Evolutionary conservation across 2,888 invertebrate species (phyloP).

Genomic region (Agrochola circellaris): DNA sequence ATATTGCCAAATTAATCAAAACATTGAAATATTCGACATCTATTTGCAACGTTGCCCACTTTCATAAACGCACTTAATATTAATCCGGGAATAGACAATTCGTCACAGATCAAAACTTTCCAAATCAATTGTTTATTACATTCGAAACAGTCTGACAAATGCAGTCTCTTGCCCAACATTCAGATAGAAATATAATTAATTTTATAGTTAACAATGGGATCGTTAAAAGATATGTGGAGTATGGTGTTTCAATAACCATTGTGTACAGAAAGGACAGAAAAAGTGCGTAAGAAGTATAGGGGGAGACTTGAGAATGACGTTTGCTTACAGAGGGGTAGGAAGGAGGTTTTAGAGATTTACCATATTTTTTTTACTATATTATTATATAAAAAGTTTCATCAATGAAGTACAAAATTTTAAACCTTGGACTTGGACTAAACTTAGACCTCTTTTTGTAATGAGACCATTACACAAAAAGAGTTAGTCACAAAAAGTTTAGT

Average conservation of each 20-base stretch:
- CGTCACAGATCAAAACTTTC: background rate
- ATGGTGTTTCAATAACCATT: background rate
- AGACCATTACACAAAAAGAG: no score
- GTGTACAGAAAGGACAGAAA: background rate
- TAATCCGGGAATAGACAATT: background rate
- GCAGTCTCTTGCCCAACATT: background rate
- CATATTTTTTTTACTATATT: no score
- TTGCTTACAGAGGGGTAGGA: background rate
- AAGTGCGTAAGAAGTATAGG: slow-evolving; percentile 28
- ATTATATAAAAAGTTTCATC: no score
- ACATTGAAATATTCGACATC: no score
- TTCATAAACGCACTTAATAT: background rate
- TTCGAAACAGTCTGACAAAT: slow-evolving; percentile 1
- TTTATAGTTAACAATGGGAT: slow-evolving; percentile 4
- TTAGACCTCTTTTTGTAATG: no score
- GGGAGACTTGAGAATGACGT: background rate
- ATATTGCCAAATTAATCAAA: no score
- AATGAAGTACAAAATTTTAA: no score
- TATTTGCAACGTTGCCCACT: no score
- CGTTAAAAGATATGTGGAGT: background rate
- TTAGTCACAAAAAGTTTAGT: no score
- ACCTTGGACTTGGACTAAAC: no score
- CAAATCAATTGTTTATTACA: background rate
- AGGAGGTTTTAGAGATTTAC: background rate
- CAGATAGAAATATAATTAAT: background rate